Percentiles rank a stretch among this genome's conserved stretches.
phyloP scores from a whole-genome alignment of 2,113 vertebrate species.

The Myrmecophaga tridactyla region DNA sequence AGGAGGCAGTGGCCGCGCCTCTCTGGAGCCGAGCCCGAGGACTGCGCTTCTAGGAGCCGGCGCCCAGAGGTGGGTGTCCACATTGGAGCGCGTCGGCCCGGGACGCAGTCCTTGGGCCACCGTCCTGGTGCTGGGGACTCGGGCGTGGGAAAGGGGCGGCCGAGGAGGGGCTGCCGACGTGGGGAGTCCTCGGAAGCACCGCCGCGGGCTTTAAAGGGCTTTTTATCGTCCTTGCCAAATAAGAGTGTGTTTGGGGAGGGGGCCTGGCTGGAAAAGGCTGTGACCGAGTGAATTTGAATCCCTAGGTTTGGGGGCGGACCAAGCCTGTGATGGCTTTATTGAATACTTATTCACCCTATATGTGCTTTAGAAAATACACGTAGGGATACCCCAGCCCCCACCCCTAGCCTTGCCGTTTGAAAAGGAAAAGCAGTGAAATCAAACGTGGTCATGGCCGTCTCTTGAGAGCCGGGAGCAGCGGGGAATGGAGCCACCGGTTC shows the following conservation, averaged over 20 bases:
- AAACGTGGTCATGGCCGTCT: not conserved
- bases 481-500: not conserved
- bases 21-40: not conserved
- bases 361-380: not conserved
- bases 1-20: not conserved
- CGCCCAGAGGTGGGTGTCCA: constrained; percentile 56
- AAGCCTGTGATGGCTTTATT: not conserved
- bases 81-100: not conserved
- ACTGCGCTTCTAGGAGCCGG: not conserved
- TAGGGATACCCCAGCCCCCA: too few relatives aligned
- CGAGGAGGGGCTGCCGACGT: not conserved
- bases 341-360: not conserved
- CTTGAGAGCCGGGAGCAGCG: not conserved
- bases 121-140: not conserved
- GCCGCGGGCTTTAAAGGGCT: not conserved
- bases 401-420: not conserved
- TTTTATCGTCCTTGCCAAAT: not conserved
- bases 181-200: not conserved
- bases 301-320: not conserved
- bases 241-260: not conserved
- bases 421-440: not conserved
- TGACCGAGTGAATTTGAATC: constrained; percentile 54
- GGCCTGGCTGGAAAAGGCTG: not conserved
- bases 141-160: not conserved
- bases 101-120: not conserved